phyloP scores from a whole-genome alignment of 1,140 invertebrate genomes.

The Wasmannia auropunctata region DNA sequence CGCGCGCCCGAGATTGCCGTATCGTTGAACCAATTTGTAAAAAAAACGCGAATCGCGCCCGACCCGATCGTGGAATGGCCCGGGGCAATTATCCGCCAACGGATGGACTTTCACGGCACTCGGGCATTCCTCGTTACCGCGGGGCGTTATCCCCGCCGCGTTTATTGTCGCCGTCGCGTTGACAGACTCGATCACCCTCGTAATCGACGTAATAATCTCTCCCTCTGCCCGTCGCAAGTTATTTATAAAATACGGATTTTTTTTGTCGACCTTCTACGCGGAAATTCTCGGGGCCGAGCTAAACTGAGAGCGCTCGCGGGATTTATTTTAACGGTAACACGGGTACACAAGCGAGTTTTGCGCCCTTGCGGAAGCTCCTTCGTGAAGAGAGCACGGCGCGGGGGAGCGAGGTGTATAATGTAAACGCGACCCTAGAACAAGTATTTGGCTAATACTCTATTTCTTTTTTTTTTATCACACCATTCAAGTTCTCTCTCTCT shows the following conservation, averaged over 20 bases:
- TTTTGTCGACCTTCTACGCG: neutral
- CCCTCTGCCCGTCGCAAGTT: neutral
- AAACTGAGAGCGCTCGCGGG: constrained; percentile 6
- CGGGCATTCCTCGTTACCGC: neutral
- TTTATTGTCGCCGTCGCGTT: neutral
- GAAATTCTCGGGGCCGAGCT: neutral
- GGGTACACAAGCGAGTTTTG: neutral
- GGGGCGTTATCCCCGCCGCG: neutral
- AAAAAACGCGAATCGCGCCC: constrained; percentile 9
- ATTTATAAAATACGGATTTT: neutral
- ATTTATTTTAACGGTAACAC: constrained; percentile 15
- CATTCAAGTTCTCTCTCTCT: constrained; percentile 11
- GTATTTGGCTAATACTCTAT: neutral
- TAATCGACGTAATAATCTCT: neutral
- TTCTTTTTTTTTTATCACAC: neutral
- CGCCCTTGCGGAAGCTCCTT: neutral
- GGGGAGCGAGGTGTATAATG: neutral
- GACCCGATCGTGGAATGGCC: neutral
- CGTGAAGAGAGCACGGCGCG: neutral
- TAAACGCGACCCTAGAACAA: neutral
- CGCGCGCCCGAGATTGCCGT: neutral
- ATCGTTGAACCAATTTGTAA: constrained; percentile 21
- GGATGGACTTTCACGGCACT: constrained; percentile 18
- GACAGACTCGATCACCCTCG: neutral
- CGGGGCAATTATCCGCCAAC: neutral